Conservation (phyloP, 2,113 vertebrate species). For the Lasiurus borealis region DNA sequence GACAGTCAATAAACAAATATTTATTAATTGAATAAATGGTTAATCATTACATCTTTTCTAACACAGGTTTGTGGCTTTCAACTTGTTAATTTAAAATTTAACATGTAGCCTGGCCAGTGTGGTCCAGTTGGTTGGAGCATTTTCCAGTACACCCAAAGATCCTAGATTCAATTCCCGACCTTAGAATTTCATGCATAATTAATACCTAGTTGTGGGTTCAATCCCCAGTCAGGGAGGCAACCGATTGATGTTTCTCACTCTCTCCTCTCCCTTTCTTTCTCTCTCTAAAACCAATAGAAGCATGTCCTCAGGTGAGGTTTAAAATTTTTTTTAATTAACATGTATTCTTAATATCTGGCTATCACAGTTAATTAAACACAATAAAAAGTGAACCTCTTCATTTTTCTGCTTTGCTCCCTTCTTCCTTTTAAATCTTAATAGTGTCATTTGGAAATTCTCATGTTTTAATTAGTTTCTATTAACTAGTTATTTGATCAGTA, state of each 20-base stretch:
- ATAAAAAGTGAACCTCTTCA: neutral
- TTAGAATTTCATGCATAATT: too few species aligned
- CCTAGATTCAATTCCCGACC: neutral
- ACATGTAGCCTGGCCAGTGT: neutral
- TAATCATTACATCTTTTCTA: neutral
- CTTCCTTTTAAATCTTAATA: neutral
- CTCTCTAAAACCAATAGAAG: too few species aligned
- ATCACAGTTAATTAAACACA: neutral
- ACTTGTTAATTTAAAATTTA: slow-evolving; percentile 8
- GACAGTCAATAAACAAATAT: neutral
- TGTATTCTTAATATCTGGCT: neutral
- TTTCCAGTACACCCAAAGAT: neutral
- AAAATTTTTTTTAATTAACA: neutral
- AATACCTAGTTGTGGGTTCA: neutral
- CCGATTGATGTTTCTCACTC: neutral
- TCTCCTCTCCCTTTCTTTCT: too few species aligned
- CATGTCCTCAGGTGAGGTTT: too few species aligned
- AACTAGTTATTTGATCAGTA: neutral
- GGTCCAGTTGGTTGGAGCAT: neutral
- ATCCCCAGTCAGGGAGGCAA: neutral
- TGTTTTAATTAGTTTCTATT: neutral
- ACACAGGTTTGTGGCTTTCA: neutral
- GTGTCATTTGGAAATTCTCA: slow-evolving; percentile 11
- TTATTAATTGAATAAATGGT: neutral
- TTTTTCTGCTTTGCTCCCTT: neutral